These are phyloP conservation scores for Dryomyza anilis DNA, from an alignment of 2,888 invertebrate genomes.

Conservation along the genomic window DNA sequence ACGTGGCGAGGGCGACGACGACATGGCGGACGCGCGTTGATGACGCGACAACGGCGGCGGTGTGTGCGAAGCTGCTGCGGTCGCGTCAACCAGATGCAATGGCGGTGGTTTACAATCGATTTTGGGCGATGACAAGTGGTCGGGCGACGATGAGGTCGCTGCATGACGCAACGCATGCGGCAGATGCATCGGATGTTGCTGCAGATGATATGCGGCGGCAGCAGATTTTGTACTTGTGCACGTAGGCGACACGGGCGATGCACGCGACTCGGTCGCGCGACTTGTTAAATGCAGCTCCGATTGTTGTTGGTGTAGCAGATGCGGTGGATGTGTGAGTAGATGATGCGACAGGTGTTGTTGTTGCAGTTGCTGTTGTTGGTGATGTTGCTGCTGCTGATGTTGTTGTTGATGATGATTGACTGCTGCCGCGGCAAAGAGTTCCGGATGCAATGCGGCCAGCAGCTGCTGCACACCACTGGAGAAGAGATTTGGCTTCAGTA, in stretches of 20 bases:
- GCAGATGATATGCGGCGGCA: conserved; percentile 55
- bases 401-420: conserved; percentile 64
- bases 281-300: conserved; percentile 41
- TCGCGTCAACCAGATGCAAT: conserved; percentile 39
- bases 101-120: conserved; percentile 21
- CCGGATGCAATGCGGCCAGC: conserved; percentile 75
- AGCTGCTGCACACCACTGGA: conserved; percentile 77
- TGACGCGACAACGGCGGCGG: conserved; percentile 36
- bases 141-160: conserved; percentile 39
- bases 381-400: conserved; percentile 66
- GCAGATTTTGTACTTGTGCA: conserved; percentile 42
- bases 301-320: conserved; percentile 38
- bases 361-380: conserved; percentile 56
- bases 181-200: conserved; percentile 45
- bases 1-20: conserved; percentile 32
- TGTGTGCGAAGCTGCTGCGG: conserved; percentile 30
- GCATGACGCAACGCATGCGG: conserved; percentile 33
- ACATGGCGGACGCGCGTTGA: conserved; percentile 17
- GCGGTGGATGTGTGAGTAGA: conserved; percentile 31
- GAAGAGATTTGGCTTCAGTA: conserved; percentile 77
- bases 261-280: conserved; percentile 46
- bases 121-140: conserved; percentile 33
- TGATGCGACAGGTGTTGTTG: conserved; percentile 39
- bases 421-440: conserved; percentile 64
- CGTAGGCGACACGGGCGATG: conserved; percentile 49